Base-by-base conservation (phyloP, 2,113 vertebrate species). In the Gasterosteus nipponicus region DNA sequence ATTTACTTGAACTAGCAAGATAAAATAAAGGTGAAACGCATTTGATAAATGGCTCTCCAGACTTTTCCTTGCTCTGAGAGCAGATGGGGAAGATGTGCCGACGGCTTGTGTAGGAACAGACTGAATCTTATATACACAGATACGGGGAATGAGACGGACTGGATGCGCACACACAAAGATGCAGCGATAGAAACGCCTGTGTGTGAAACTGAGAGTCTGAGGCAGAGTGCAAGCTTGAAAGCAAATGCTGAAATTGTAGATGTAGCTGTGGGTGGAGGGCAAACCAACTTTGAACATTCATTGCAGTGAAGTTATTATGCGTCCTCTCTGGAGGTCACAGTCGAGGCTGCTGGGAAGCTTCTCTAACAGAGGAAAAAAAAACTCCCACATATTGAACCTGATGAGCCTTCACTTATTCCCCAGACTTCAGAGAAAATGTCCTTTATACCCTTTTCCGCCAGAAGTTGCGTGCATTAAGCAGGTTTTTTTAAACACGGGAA, bases 241-340 rank as follows among this genome's bases (percentile, higher is more conserved):
- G 87, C 42, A n/a, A 86, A 87, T 86, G 49, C 46, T 88, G 73
- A 85, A 88, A 86, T 86, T 73, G 77, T 75, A 91, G 87, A 77
- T 86, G 72, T 78, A 81, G 80, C 78, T 87, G 87, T 88, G 86
- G 87, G 89, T 86, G 81, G 87, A 89, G 83, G 81, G 85, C 81
- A 89, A 83, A 86, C 73, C 81, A 86, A 89, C 87, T 89, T 83
- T 87, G 84, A 89, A 89, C 81, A 86, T 89, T 79, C 79, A 85
- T 77, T 68, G 85, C 83, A 72, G 76, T 65, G 67, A 84, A 88
- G 83, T 87, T 89, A 80, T 86, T 82, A 81, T 86, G 85, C 67
- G 51, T 84, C 80, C 66, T 88, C 83, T 86, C 76, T 47, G 18
- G 87, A 87, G 89, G 87, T 89, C 83, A 78, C 51, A 74, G 78